Base-by-base conservation (phyloP, 2,797 vertebrate genomes). In the Gymnoscopelus braueri region DNA sequence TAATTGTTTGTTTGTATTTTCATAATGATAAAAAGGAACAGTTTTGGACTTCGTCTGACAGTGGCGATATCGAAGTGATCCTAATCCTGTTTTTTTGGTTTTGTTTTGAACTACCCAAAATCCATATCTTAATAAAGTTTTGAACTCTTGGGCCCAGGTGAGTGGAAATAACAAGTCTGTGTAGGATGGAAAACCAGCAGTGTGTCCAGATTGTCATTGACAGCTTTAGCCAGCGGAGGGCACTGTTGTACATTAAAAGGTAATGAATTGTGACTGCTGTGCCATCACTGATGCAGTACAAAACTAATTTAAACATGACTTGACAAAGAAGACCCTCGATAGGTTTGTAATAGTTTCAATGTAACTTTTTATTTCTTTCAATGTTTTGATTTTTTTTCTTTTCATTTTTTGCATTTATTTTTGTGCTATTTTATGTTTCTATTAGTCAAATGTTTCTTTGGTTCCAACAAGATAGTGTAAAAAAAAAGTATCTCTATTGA, bases 401-500 rank as follows among this genome's bases (percentile, higher is more conserved):
- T 87, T 88, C 50, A 19, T 76, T 90, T 86, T 91, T 87, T 75
- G 84, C 87, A 89, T 91, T 88, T 91, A 92, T 88, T 93, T 19
- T 92, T 91, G 90, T 90, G 89, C 86, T 88, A 87, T 85, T 88
- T 91, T 90, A 90, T 89, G 90, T 93, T 93, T 87, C 80, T 91
- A 44, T 87, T 92, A 92, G 93, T 93, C 87, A 82, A 88, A 89
- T 85, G 87, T 91, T 92, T 85, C 81, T 90, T 93, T 92, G 91
- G 86, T 91, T 91, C 87, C 84, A 90, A 87, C 87, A 77, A 87
- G 88, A 89, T 90, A 90, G 86, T 93, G 90, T 91, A 89, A 88
- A 91, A 89, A 88, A 91, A 91, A 10, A 44, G n/a, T 44, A 44
- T 44, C 26, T 89, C 81, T 91, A 91, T 91, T 91, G 87, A 91